phyloP scores from a whole-genome alignment of 1,140 invertebrate genomes.

The Idris sp. region DNA sequence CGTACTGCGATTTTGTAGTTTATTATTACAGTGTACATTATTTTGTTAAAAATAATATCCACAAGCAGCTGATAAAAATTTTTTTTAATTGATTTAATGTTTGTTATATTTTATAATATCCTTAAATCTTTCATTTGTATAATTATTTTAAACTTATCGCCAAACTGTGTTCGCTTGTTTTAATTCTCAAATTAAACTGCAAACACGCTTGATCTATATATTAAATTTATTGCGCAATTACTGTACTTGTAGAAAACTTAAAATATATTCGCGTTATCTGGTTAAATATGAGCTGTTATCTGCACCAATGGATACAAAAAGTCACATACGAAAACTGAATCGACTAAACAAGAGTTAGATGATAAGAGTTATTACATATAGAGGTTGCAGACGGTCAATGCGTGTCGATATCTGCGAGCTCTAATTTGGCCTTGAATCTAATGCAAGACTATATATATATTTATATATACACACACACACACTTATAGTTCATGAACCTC shows the following conservation, averaged over 20 bases:
- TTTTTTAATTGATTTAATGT: too few relatives aligned
- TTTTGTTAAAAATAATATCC: too few relatives aligned
- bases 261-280: constrained; percentile 26
- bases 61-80: too few relatives aligned
- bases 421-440: constrained; percentile 76
- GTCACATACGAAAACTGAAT: constrained; percentile 26
- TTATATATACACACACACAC: too few relatives aligned
- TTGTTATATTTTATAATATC: too few relatives aligned
- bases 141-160: too few relatives aligned
- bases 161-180: too few relatives aligned
- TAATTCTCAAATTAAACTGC: too few relatives aligned
- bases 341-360: constrained; percentile 47
- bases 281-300: constrained; percentile 9
- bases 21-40: too few relatives aligned
- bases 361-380: constrained; percentile 41
- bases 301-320: constrained; percentile 8
- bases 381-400: constrained; percentile 56
- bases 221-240: background rate
- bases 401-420: constrained; percentile 50
- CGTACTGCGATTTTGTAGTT: too few relatives aligned
- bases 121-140: too few relatives aligned
- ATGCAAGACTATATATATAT: constrained; percentile 70
- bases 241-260: constrained; percentile 14
- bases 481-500: constrained; percentile 70
- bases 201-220: too few relatives aligned